Evolutionary conservation across 1,140 invertebrate species (phyloP).

Genomic region (Cepaea nemoralis): DNA sequence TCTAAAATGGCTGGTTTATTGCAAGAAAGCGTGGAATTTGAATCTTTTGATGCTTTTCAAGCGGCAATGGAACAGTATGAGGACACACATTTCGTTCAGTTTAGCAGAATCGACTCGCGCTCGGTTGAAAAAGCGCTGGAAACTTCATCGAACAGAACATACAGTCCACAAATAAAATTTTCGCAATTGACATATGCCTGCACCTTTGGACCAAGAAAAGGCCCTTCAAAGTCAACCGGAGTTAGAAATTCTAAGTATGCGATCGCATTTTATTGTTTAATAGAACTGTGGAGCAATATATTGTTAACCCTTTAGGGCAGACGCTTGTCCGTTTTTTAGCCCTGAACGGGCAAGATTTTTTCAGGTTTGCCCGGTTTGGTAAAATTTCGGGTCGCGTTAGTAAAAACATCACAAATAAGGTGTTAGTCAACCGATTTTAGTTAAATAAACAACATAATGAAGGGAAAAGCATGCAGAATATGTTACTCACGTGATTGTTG

Average conservation of each 20-base stretch:
- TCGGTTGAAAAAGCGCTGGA: conserved; percentile 34
- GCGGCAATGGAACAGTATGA: conserved; percentile 32
- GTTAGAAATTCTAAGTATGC: conserved; percentile 28
- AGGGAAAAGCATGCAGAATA: no score
- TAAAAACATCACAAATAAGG: no score
- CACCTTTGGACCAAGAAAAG: conserved; percentile 30
- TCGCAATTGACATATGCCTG: conserved; percentile 21
- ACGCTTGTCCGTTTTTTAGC: no score
- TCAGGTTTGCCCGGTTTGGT: no score
- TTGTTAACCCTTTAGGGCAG: no score
- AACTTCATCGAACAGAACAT: neutral
- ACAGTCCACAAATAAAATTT: conserved; percentile 32
- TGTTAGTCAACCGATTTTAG: no score
- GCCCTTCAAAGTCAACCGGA: conserved; percentile 14
- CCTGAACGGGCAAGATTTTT: no score
- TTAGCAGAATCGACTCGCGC: conserved; percentile 29
- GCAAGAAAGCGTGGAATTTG: conserved; percentile 30
- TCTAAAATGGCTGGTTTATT: conserved; percentile 7
- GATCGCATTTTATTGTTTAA: no score
- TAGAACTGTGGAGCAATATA: no score
- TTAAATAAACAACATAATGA: no score
- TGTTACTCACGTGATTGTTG: no score
- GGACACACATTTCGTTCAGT: conserved; percentile 31
- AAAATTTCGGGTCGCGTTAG: no score
- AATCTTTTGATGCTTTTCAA: conserved; percentile 38